Evolutionary conservation across 2,888 invertebrate species (phyloP).

Genomic region (Clostera curtula): DNA sequence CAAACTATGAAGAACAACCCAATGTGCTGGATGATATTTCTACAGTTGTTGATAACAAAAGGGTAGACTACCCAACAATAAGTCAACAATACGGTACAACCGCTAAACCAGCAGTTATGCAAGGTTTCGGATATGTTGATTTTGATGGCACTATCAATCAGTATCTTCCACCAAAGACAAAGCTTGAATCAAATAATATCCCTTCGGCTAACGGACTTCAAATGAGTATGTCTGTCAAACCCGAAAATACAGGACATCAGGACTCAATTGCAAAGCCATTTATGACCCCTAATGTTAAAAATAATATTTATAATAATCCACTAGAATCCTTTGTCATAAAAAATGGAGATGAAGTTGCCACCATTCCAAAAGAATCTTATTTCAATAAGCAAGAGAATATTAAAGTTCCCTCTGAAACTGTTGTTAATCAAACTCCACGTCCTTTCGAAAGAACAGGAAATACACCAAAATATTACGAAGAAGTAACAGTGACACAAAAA

Average conservation of each 20-base stretch:
- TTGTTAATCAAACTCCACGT: neutral
- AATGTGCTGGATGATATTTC: too few relatives aligned
- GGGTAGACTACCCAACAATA: too few relatives aligned
- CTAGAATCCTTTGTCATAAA: conserved; percentile 7
- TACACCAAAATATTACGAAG: conserved; percentile 1
- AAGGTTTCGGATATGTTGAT: too few relatives aligned
- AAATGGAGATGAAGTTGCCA: too few relatives aligned
- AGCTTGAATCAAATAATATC: conserved; percentile 8
- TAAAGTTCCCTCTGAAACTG: neutral
- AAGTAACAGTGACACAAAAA: conserved; percentile 4
- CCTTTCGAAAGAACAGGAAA: conserved; percentile 6
- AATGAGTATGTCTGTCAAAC: neutral
- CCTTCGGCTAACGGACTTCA: conserved; percentile 11
- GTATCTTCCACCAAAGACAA: neutral
- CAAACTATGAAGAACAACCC: too few relatives aligned
- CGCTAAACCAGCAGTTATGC: too few relatives aligned
- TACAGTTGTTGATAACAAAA: too few relatives aligned
- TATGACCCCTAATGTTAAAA: conserved; percentile 9
- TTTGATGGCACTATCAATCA: neutral
- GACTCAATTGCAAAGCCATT: conserved; percentile 13
- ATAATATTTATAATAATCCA: conserved; percentile 2
- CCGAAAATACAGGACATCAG: conserved; percentile 1
- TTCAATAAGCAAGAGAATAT: conserved; percentile 1
- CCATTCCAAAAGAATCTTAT: conserved; percentile 8
- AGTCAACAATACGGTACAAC: too few relatives aligned